phyloP scores from a whole-genome alignment of 2,888 invertebrate species.

The Tenthredo amoena region DNA sequence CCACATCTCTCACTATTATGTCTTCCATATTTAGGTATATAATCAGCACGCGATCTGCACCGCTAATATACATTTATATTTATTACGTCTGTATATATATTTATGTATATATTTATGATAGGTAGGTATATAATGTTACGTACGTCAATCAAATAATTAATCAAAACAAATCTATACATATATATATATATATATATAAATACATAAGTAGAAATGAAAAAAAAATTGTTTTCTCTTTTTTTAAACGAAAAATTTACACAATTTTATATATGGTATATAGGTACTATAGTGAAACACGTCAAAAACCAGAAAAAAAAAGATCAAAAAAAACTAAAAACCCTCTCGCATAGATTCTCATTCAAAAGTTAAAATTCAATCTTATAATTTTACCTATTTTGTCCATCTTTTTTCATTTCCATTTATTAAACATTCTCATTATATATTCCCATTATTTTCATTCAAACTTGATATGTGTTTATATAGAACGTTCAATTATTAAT shows the following conservation, averaged over 20 bases:
- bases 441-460: neutral
- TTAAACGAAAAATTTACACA: too few species aligned
- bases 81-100: neutral
- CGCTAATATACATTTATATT: neutral
- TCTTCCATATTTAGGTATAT: constrained; percentile 39
- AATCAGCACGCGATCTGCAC: neutral
- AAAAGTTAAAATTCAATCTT: too few species aligned
- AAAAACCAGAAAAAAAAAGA: too few species aligned
- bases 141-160: neutral
- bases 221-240: too few species aligned
- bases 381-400: neutral
- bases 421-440: neutral
- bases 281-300: too few species aligned
- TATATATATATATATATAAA: too few species aligned
- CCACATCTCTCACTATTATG: constrained; percentile 44
- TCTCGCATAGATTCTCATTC: too few species aligned
- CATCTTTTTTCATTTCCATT: neutral
- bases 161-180: neutral
- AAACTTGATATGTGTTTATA: constrained; percentile 5
- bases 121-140: neutral
- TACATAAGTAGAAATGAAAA: too few species aligned
- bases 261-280: too few species aligned
- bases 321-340: too few species aligned
- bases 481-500: neutral
- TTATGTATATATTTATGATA: neutral